Base-by-base conservation (phyloP, 2,888 invertebrate species). In the Xanthorhoe designata region DNA sequence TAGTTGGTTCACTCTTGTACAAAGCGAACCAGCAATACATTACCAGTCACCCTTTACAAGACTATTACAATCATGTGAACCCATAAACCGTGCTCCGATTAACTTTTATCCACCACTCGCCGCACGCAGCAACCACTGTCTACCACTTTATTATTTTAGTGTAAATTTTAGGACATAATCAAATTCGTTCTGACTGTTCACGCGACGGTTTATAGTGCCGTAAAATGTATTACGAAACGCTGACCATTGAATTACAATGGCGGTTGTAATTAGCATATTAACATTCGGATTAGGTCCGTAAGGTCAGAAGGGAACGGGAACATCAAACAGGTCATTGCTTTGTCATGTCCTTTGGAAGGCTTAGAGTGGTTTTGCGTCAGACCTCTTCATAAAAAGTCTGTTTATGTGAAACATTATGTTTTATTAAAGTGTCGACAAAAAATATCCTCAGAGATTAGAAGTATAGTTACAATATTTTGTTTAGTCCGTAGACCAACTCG, bases 51-150 rank as follows among this genome's bases (percentile, higher is more conserved):
- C 84, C 81, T 86, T 86, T 86, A 85, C 83, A 86, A 81, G 81
- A 81, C 84, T 81, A 86, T 86, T 83, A 87, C 83, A 82, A 86
- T 85, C 81, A 84, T 83, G 83, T 82, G 78, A 77, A 75, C 72
- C 79, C 77, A 83, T 85, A 87, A 87, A 86, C 75, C 80, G 79
- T 79, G 79, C 77, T 83, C 74, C 80, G 80, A 85, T 85, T 84
- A 85, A 85, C 82, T 82, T 79, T 82, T 80, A 78, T 75, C 72
- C 65, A 77, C 73, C 71, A 79, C 84, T 83, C 82, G 81, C 73
- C 78, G 83, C 77, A 78, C 72, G 75, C 75, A 66, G 73, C 57
- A 61, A 59, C 75, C 75, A 75, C 78, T 84, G 79, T 84, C 80
- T 76, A 71, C 73, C 69, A 75, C 76, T 81, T 81, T 82, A 83